Conservation (phyloP, 2,888 invertebrate species). For the Melanostoma mellinum region DNA sequence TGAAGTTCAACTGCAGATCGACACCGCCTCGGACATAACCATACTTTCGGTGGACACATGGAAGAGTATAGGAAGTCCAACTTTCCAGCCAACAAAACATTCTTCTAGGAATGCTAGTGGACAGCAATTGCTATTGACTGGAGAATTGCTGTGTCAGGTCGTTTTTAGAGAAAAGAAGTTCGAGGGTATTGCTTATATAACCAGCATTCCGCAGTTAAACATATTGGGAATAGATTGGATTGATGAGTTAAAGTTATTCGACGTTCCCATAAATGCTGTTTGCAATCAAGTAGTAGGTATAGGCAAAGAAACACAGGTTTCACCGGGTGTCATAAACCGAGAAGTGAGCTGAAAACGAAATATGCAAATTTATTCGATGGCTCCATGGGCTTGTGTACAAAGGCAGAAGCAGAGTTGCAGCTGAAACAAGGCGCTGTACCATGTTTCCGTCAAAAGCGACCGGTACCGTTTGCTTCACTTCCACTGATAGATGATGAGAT, state of each 20-base stretch:
- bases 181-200: conserved; percentile 29
- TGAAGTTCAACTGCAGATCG: conserved; percentile 42
- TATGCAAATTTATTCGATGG: conserved; percentile 55
- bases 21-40: conserved; percentile 57
- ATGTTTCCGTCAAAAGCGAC: conserved; percentile 66
- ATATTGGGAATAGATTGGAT: conserved; percentile 64
- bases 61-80: conserved; percentile 2
- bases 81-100: conserved; percentile 33
- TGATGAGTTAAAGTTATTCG: conserved; percentile 56
- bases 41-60: conserved; percentile 37
- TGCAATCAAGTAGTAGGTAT: conserved; percentile 9
- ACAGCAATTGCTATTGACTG: conserved; percentile 30
- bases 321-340: conserved; percentile 16
- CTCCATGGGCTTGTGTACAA: conserved; percentile 55
- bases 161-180: conserved; percentile 28
- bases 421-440: conserved; percentile 59
- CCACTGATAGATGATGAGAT: conserved; percentile 60
- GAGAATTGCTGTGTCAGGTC: conserved; percentile 26
- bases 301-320: neutral
- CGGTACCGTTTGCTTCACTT: conserved; percentile 69
- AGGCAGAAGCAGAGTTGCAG: conserved; percentile 70
- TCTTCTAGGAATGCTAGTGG: conserved; percentile 50
- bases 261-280: conserved; percentile 52
- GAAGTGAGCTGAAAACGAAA: conserved; percentile 5
- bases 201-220: conserved; percentile 39